Conservation (phyloP, 1,140 invertebrate genomes). For the Drosophila ironensis region DNA sequence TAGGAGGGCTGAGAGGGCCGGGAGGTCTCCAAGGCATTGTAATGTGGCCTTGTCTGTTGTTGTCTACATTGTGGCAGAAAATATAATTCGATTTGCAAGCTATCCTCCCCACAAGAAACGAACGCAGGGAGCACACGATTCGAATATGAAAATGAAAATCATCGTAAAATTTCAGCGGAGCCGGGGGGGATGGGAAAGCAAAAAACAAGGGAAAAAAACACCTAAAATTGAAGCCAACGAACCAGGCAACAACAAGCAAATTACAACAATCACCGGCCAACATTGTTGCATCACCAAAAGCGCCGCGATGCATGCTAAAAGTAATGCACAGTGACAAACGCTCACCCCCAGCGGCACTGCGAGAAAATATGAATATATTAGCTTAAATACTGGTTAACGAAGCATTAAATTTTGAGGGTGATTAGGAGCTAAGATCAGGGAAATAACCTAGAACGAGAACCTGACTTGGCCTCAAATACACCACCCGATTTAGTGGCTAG, state of each 20-base stretch:
- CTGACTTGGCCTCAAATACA: too few species aligned
- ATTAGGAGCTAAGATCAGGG: too few species aligned
- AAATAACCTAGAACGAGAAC: too few species aligned
- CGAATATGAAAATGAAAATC: conserved; percentile 71
- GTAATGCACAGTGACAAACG: conserved; percentile 77
- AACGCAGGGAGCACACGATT: conserved; percentile 42
- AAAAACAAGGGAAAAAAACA: background rate
- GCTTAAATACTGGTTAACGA: too few species aligned
- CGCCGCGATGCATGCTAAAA: conserved; percentile 70
- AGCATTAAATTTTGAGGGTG: too few species aligned
- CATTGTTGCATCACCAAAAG: conserved; percentile 66
- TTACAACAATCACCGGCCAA: conserved; percentile 57
- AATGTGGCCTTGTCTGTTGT: conserved; percentile 35
- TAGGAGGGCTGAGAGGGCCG: conserved; percentile 1
- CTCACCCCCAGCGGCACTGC: conserved; percentile 6
- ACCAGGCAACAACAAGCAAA: conserved; percentile 60
- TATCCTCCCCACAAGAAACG: background rate
- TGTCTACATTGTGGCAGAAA: conserved; percentile 74
- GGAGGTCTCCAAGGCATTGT: conserved; percentile 33
- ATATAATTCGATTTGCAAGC: conserved; percentile 73
- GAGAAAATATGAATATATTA: background rate
- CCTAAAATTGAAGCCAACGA: conserved; percentile 43
- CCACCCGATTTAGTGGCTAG: too few species aligned
- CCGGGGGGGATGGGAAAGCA: background rate
- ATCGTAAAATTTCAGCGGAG: conserved; percentile 45